Percentiles rank a stretch among this genome's conserved stretches.
phyloP scores from a whole-genome alignment of 2,888 invertebrate genomes.

The Mesodorylaimus sp. region DNA sequence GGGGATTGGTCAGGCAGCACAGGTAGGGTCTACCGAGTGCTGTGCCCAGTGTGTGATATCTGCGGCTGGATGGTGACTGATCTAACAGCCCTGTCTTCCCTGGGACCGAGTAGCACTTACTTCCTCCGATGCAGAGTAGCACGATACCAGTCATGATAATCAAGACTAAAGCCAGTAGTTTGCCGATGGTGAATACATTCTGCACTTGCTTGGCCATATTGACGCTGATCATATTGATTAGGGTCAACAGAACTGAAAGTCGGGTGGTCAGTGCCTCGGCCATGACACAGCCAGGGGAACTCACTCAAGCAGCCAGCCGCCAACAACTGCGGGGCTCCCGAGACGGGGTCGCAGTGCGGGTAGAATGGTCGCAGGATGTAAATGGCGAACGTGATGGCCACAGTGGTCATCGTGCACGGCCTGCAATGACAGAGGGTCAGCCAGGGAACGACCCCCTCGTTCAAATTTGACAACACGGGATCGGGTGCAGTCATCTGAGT shows the following conservation, averaged over 20 bases:
- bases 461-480: too few species aligned
- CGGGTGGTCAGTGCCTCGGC: too few species aligned
- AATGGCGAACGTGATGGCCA: slow-evolving; percentile 79
- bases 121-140: slow-evolving; percentile 57
- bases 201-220: slow-evolving; percentile 88
- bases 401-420: slow-evolving; percentile 85
- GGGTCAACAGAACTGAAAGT: slow-evolving; percentile 80
- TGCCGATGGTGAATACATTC: slow-evolving; percentile 91
- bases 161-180: slow-evolving; percentile 66
- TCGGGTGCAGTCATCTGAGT: too few species aligned
- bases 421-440: too few species aligned
- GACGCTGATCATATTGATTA: slow-evolving; percentile 89
- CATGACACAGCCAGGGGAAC: too few species aligned
- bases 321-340: slow-evolving; percentile 58
- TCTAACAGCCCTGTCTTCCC: too few species aligned
- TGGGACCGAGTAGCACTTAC: slow-evolving; percentile 38
- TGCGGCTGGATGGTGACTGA: too few species aligned
- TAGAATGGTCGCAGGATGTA: slow-evolving; percentile 86
- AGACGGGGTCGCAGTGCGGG: slow-evolving; percentile 73
- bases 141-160: slow-evolving; percentile 79
- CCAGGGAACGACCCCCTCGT: too few species aligned
- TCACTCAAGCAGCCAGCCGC: slow-evolving; percentile 86
- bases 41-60: too few species aligned
- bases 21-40: too few species aligned
- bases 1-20: too few species aligned